Evolutionary conservation across 2,797 vertebrate species (phyloP), one percentile per base, ranked within the genome.

Genomic region (Alosa sapidissima): DNA sequence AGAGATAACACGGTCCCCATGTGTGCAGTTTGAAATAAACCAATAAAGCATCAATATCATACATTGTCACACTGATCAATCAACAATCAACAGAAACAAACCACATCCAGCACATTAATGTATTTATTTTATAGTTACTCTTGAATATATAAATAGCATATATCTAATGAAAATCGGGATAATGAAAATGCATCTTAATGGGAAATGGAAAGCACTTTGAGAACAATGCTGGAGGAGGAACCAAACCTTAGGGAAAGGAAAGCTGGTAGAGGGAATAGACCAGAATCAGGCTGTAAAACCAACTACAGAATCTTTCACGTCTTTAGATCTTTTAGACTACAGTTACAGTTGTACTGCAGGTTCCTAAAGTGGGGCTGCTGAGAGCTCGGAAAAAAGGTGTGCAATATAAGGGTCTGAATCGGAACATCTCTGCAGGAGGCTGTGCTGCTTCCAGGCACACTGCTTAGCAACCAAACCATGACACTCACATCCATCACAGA

Each of bases 81-180:
- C 72, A 78, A 78, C 72, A 78, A 45, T 78, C 72, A 78, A 78
- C 72, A 78, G 72, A 78, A 78, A 45, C 68, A 75, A 75, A 47
- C 41, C 41, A 78, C 72, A 47, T 36, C 68, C 36, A 11, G 2
- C 14, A 41, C 36, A 19, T 55, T 55, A 55, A 55, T 41, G 36
- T 75, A 45, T 47, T 36, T 78, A 41, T 47, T 78, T 78, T 47
- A 33, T 41, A 78, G 72, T 5, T 78, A 45, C 58, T 62, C 58
- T 24, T 24, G 5, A 62, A 62, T 47, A 78, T 78, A 78, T 78
- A 78, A 47, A 78, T 47, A 45, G 16, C 41, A 45, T 75, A 24
- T 24, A 16, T 78, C 5, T 78, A 78, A 78, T 21, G 19, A 7
- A 78, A 78, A 19, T 78, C 7, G 19, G 36, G 21, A 78, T 78